Percentiles rank a stretch among this genome's conserved stretches.
phyloP scores from a whole-genome alignment of 2,113 vertebrate genomes.

The Suricata suricatta region DNA sequence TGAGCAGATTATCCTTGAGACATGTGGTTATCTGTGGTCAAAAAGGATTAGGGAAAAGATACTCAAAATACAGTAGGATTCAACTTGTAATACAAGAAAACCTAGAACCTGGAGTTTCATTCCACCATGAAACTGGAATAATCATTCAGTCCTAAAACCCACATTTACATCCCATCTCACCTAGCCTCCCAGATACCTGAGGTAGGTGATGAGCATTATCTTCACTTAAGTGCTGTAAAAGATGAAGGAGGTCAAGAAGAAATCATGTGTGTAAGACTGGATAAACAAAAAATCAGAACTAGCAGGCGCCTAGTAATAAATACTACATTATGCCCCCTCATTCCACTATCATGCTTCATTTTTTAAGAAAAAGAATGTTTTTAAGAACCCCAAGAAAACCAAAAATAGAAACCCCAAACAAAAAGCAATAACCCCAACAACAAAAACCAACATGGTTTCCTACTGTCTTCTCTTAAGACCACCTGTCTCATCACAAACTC shows the following conservation, averaged over 20 bases:
- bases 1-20: conserved; percentile 69
- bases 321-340: not conserved
- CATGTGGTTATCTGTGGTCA: conserved; percentile 72
- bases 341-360: not conserved
- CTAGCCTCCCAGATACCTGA: not conserved
- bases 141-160: not conserved
- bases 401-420: not conserved
- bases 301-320: not conserved
- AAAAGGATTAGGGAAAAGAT: conserved; percentile 21
- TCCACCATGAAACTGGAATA: not conserved
- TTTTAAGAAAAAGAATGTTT: not conserved
- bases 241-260: not conserved
- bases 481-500: not conserved
- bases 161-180: not conserved
- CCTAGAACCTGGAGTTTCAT: not conserved
- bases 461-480: not conserved
- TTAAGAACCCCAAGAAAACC: not conserved
- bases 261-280: not conserved
- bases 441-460: not conserved
- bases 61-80: conserved; percentile 30
- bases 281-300: not conserved
- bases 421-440: not conserved
- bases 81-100: not conserved
- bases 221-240: not conserved
- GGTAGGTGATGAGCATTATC: no score